These are phyloP conservation scores for Spermophilus dauricus DNA, from an alignment of 2,113 vertebrate species.

Conservation along the genomic window DNA sequence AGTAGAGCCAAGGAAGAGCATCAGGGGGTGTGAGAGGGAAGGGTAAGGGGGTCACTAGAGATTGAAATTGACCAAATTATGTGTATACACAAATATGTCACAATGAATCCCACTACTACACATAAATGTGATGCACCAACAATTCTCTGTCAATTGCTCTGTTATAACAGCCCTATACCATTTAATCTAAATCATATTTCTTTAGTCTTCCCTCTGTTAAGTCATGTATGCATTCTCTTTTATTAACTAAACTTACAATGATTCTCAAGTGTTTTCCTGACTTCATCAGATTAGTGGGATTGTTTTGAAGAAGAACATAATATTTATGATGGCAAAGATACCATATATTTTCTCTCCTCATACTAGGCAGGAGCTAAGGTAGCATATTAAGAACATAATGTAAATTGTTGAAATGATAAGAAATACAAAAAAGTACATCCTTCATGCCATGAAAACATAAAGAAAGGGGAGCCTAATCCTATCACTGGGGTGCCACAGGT, in stretches of 20 bases:
- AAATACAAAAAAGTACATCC: not conserved
- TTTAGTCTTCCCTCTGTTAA: not conserved
- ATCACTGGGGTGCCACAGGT: not conserved
- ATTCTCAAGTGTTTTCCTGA: not conserved
- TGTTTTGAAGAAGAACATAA: not conserved
- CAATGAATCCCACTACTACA: no score
- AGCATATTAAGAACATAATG: not conserved
- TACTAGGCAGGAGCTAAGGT: not conserved
- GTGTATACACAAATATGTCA: no score
- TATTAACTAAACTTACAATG: not conserved
- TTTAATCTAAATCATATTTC: not conserved
- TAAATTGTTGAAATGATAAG: not conserved
- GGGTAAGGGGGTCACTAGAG: no score
- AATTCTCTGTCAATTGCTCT: no score
- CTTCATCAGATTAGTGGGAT: not conserved
- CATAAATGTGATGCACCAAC: no score
- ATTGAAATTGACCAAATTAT: no score
- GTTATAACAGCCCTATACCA: not conserved
- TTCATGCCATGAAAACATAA: not conserved
- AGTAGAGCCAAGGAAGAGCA: no score
- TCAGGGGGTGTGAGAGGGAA: no score
- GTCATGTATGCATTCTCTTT: not conserved
- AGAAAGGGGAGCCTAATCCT: not conserved
- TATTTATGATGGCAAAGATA: not conserved
- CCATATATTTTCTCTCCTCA: not conserved